phyloP scores from a whole-genome alignment of 2,113 vertebrate species.

The Boleophthalmus pectinirostris region DNA sequence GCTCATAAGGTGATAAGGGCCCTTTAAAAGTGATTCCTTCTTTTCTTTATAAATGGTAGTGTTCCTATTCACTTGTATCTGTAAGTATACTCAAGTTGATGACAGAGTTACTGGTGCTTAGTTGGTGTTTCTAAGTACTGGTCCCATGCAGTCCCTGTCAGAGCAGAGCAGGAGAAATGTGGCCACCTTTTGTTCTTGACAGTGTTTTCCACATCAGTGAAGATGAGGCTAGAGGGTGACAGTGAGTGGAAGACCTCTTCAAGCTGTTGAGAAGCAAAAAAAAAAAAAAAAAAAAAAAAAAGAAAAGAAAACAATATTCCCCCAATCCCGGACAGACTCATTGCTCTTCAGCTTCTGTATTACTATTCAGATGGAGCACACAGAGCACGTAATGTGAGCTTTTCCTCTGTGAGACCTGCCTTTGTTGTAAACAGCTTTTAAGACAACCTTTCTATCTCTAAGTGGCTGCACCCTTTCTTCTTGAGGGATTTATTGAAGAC shows the following conservation, averaged over 20 bases:
- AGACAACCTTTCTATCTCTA: slow-evolving; percentile 28
- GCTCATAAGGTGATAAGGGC: no score
- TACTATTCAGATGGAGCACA: slow-evolving; percentile 29
- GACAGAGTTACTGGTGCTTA: not conserved
- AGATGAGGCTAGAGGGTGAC: slow-evolving; percentile 50
- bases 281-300: slow-evolving; percentile 11
- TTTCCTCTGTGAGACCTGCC: slow-evolving; percentile 3
- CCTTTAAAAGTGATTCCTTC: no score
- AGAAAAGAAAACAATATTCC: slow-evolving; percentile 45
- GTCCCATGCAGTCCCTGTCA: slow-evolving; percentile 1
- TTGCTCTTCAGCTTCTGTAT: slow-evolving; percentile 19
- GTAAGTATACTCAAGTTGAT: not conserved
- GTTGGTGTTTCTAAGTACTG: not conserved
- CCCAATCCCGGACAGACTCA: slow-evolving; percentile 38
- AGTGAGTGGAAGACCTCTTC: slow-evolving; percentile 48
- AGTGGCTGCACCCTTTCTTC: slow-evolving; percentile 14
- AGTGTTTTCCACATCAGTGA: slow-evolving; percentile 53
- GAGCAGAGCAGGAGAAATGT: slow-evolving; percentile 40
- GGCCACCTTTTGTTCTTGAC: slow-evolving; percentile 48
- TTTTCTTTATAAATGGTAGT: no score
- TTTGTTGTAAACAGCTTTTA: slow-evolving; percentile 25
- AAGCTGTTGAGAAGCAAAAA: slow-evolving; percentile 28
- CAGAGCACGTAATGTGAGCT: slow-evolving; percentile 18
- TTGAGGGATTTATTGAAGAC: slow-evolving; percentile 4
- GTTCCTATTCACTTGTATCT: no score